Conservation (phyloP, 2,888 invertebrate genomes). For the Steromphala cineraria region DNA sequence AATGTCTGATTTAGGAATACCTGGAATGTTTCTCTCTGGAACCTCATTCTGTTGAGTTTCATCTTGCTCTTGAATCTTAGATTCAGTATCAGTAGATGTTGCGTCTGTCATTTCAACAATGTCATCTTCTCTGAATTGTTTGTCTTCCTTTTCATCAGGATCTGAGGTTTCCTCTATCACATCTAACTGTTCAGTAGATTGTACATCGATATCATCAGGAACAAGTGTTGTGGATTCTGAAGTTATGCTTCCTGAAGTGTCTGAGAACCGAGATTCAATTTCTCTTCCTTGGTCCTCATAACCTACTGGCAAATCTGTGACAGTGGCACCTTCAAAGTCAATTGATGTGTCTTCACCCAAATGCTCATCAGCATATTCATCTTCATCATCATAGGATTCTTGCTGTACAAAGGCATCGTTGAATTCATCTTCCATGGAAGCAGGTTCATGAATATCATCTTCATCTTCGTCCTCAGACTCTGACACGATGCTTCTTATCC, state of each 20-base stretch:
- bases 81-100: neutral
- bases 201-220: neutral
- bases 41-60: neutral
- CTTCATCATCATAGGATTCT: slow-evolving; percentile 1
- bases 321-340: neutral
- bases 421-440: neutral
- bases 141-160: neutral
- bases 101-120: neutral
- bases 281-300: neutral
- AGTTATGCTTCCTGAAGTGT: slow-evolving; percentile 2
- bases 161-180: neutral
- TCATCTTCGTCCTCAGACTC: neutral
- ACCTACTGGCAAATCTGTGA: neutral
- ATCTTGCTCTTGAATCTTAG: neutral
- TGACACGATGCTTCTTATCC: slow-evolving; percentile 1
- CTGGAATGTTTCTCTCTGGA: neutral
- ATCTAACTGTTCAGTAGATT: neutral
- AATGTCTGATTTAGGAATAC: neutral
- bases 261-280: neutral
- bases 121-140: too few relatives aligned
- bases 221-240: neutral
- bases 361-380: neutral
- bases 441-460: neutral
- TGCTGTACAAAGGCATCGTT: neutral
- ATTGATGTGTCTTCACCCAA: too few relatives aligned